Evolutionary conservation across 2,797 vertebrate genomes (phyloP).

Genomic region (Carduelis carduelis): DNA sequence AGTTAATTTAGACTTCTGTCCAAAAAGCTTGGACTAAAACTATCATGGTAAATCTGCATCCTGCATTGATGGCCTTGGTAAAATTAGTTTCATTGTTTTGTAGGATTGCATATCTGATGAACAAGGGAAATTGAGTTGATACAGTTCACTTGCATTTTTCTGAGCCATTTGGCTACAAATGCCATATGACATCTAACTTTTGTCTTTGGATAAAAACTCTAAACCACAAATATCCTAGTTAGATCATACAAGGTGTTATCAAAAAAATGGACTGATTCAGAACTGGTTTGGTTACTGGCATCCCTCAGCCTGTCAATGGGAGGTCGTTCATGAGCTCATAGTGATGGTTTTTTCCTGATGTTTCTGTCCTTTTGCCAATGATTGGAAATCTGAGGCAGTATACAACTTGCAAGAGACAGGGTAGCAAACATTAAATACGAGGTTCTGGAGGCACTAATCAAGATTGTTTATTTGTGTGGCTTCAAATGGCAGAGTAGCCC

Average conservation of each 20-base stretch:
- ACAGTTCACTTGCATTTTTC: neutral
- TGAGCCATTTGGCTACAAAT: neutral
- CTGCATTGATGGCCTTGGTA: neutral
- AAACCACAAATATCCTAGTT: neutral
- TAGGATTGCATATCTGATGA: neutral
- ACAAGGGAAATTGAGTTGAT: neutral
- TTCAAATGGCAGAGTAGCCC: neutral
- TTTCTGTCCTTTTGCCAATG: neutral
- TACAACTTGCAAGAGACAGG: neutral
- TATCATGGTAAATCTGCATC: neutral
- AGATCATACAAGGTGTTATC: neutral
- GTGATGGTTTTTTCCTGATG: neutral
- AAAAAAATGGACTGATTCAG: neutral
- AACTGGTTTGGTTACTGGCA: neutral
- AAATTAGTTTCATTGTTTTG: neutral
- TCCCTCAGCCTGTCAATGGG: neutral
- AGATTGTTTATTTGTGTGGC: neutral
- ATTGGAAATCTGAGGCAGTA: neutral
- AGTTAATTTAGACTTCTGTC: neutral
- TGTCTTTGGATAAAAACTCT: neutral
- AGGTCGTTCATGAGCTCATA: accelerated
- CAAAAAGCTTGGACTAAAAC: neutral
- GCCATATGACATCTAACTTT: neutral
- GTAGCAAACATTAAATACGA: neutral
- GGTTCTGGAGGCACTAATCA: neutral